A percentile compares a stretch with the other conserved stretches of the same genome.
Evolutionary conservation across 2,797 vertebrate genomes (phyloP).

Genomic region (Triplophysa yarkandensis): DNA sequence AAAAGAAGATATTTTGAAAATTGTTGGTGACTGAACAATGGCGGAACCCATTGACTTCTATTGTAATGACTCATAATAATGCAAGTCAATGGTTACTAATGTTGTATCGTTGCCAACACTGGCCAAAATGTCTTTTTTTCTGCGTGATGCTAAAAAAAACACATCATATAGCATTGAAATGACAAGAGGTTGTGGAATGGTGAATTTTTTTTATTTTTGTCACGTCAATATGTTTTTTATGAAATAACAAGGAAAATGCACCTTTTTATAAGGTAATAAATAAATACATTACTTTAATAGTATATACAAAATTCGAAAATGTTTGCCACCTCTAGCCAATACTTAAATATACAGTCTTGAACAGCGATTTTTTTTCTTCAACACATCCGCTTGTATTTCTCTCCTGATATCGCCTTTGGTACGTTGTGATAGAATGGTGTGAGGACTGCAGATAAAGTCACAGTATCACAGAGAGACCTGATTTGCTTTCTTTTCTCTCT

Average conservation of each 20-base stretch:
- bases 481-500: constrained; percentile 17
- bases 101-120: too few relatives aligned
- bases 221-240: not conserved
- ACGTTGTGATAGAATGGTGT: constrained; percentile 14
- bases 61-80: too few relatives aligned
- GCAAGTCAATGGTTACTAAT: too few relatives aligned
- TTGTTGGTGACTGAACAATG: too few relatives aligned
- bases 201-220: not conserved
- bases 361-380: not conserved
- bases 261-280: not conserved
- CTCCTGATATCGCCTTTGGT: not conserved
- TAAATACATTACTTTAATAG: not conserved
- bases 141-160: too few relatives aligned
- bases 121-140: too few relatives aligned
- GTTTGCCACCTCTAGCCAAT: not conserved
- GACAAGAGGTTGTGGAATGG: too few relatives aligned
- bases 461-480: constrained; percentile 4
- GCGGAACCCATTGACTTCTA: too few relatives aligned
- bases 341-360: not conserved
- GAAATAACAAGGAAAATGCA: constrained; percentile 4
- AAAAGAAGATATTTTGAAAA: too few relatives aligned
- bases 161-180: too few relatives aligned
- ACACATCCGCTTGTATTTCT: not conserved
- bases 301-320: not conserved
- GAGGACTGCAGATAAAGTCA: not conserved